Evolutionary conservation across 1,140 invertebrate genomes (phyloP).

Genomic region (Steinernema feltiae): DNA sequence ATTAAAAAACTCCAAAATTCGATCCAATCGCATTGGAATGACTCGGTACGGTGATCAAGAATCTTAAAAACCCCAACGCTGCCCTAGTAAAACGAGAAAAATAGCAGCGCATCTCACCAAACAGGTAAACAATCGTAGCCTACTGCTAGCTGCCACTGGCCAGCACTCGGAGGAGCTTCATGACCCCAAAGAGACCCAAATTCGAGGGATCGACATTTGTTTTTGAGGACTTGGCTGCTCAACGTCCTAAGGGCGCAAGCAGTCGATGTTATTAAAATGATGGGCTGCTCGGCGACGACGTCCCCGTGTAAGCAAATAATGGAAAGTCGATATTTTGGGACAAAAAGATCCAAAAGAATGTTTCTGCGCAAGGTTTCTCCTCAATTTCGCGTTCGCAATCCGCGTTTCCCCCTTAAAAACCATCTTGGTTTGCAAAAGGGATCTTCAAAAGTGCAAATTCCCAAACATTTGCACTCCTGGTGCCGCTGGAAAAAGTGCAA

Average conservation of each 20-base stretch:
- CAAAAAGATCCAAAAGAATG: neutral
- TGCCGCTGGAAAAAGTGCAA: no score
- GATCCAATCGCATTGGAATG: no score
- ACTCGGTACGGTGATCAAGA: no score
- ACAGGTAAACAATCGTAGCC: no score
- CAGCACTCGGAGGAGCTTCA: no score
- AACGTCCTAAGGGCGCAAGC: slow-evolving; percentile 2
- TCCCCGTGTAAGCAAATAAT: slow-evolving; percentile 1
- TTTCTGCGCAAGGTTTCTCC: neutral
- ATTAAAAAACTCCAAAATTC: no score
- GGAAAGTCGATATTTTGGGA: slow-evolving; percentile 14
- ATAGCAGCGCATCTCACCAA: no score
- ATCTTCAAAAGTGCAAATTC: no score
- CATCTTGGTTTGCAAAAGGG: no score
- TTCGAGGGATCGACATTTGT: neutral
- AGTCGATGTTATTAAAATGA: slow-evolving; percentile 13
- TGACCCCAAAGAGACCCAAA: neutral
- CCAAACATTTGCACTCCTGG: no score
- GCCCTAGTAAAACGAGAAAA: no score
- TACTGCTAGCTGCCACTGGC: neutral
- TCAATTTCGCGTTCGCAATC: neutral
- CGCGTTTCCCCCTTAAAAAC: neutral
- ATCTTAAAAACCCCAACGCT: no score
- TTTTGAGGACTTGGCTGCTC: neutral
- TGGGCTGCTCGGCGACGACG: neutral